These are phyloP conservation scores for Apotomis capreana DNA, from an alignment of 2,888 invertebrate genomes.

Conservation along the genomic window DNA sequence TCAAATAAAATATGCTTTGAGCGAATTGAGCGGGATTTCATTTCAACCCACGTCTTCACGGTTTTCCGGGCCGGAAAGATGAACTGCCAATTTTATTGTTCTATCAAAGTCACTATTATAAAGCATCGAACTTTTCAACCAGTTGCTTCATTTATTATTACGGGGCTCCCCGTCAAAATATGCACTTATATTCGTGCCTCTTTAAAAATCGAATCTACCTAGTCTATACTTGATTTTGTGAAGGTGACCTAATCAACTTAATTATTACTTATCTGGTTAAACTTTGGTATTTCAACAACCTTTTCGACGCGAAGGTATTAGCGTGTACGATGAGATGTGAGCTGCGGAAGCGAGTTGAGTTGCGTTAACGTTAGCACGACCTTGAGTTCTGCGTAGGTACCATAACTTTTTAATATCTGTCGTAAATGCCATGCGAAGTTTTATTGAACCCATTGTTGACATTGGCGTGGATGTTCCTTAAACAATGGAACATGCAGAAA, in stretches of 20 bases:
- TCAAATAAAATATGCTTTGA: no score
- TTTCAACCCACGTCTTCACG: no score
- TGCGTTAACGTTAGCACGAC: slow-evolving; percentile 31
- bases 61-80: no score
- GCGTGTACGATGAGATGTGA: slow-evolving; percentile 16
- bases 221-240: neutral
- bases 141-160: no score
- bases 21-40: no score
- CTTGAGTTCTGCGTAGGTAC: slow-evolving; percentile 4
- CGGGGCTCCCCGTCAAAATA: no score
- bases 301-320: slow-evolving; percentile 3
- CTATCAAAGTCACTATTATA: no score
- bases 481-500: neutral
- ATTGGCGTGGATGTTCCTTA: neutral
- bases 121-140: no score
- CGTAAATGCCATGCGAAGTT: slow-evolving; percentile 1
- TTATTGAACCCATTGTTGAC: slow-evolving; percentile 5
- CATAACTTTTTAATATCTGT: slow-evolving; percentile 28
- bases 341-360: slow-evolving; percentile 13
- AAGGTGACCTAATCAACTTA: neutral
- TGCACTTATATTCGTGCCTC: no score
- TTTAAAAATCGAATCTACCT: no score
- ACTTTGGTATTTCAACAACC: slow-evolving; percentile 24
- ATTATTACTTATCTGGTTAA: slow-evolving; percentile 14
- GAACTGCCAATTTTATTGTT: no score